Conservation (phyloP, 2,797 vertebrate genomes). For the Periophthalmus magnuspinnatus region DNA sequence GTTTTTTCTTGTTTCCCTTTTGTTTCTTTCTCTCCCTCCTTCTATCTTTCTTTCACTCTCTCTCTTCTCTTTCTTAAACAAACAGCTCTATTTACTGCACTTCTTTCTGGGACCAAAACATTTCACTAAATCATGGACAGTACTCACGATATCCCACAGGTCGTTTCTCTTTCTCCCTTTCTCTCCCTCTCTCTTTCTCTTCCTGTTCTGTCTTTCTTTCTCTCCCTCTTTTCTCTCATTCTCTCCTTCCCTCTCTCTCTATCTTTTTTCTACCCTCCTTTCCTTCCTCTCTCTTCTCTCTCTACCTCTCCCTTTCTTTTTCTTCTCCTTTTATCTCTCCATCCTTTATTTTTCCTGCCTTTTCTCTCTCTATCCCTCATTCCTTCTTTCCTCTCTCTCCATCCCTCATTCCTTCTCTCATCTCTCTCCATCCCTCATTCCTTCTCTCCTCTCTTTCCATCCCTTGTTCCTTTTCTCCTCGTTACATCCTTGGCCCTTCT, state of each 20-base stretch:
- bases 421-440: neutral
- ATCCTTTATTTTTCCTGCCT: neutral
- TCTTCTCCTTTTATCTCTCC: neutral
- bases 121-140: conserved; percentile 58
- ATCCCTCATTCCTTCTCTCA: too few relatives aligned
- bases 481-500: too few relatives aligned
- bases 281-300: neutral
- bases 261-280: too few relatives aligned
- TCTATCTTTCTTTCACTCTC: too few relatives aligned
- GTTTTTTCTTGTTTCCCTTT: neutral
- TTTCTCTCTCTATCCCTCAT: neutral
- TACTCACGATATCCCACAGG: conserved; percentile 64
- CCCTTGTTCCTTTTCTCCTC: neutral
- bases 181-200: too few relatives aligned
- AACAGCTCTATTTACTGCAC: conserved; percentile 49
- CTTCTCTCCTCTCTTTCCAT: neutral
- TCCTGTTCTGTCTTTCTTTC: conserved; percentile 14
- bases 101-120: conserved; percentile 30
- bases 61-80: conserved; percentile 13
- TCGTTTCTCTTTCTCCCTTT: conserved; percentile 22
- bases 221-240: neutral
- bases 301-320: neutral
- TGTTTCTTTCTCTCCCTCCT: neutral
- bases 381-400: too few relatives aligned
- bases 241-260: neutral